Evolutionary conservation across 1,140 invertebrate genomes (phyloP).

Genomic region (Diabrotica undecimpunctata): DNA sequence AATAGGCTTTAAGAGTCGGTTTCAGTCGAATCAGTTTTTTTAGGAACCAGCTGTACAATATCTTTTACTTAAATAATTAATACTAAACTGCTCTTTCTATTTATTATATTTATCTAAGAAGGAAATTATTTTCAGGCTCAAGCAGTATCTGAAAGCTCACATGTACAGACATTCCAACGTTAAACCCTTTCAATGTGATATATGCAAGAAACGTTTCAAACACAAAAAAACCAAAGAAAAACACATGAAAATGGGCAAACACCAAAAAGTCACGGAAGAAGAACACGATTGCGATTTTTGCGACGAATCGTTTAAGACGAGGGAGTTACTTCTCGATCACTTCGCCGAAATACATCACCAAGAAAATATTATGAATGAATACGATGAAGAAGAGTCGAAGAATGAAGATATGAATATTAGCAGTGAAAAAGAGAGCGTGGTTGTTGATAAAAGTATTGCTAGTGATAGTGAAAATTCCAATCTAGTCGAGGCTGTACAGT

Average conservation of each 20-base stretch:
- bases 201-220: constrained; percentile 37
- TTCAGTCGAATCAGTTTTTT: too few relatives aligned
- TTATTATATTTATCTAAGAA: too few relatives aligned
- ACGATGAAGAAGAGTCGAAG: not conserved
- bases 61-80: too few relatives aligned
- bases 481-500: too few relatives aligned
- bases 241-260: constrained; percentile 23
- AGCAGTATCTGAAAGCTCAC: constrained; percentile 37
- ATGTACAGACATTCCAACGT: constrained; percentile 34
- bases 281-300: constrained; percentile 21
- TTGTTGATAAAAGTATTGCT: not conserved
- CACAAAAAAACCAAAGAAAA: constrained; percentile 38
- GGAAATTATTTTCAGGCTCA: constrained; percentile 23
- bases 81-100: too few relatives aligned
- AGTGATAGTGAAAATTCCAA: not conserved
- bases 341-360: constrained; percentile 17
- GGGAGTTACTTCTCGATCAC: constrained; percentile 15
- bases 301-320: constrained; percentile 11
- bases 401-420: not conserved
- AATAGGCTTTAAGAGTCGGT: too few relatives aligned
- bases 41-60: too few relatives aligned
- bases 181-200: constrained; percentile 32
- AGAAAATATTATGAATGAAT: constrained; percentile 18
- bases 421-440: not conserved
- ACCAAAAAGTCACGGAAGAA: constrained; percentile 10